phyloP scores from a whole-genome alignment of 2,113 vertebrate genomes.

The Anarhynchus alexandrinus region DNA sequence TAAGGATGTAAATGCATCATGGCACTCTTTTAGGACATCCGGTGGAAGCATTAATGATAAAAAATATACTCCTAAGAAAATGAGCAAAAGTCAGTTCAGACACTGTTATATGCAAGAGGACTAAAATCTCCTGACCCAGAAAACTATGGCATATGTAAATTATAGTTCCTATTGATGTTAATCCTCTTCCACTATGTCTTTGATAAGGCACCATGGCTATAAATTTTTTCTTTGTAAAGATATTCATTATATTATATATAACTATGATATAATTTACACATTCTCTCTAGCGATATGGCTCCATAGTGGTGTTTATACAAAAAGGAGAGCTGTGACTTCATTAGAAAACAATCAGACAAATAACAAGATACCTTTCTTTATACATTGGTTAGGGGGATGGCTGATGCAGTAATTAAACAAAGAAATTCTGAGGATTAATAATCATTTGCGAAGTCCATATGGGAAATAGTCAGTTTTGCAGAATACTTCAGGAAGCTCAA shows the following conservation, averaged over 20 bases:
- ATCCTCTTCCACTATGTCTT: neutral
- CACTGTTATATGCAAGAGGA: neutral
- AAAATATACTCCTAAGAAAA: neutral
- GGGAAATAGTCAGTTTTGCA: neutral
- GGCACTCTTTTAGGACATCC: neutral
- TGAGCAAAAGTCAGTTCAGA: neutral
- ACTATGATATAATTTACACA: neutral
- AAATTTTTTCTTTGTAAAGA: neutral
- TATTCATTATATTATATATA: neutral
- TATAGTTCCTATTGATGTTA: neutral
- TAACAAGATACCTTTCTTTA: neutral
- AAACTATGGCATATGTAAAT: neutral
- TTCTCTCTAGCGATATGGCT: neutral
- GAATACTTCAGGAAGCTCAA: neutral
- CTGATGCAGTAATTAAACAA: neutral
- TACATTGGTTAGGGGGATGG: neutral
- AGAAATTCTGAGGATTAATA: neutral
- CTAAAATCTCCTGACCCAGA: neutral
- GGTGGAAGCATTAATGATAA: neutral
- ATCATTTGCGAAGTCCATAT: neutral
- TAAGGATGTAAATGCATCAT: neutral
- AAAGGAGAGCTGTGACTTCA: neutral
- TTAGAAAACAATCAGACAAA: neutral
- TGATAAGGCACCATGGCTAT: neutral
- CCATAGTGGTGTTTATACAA: neutral